Conservation (phyloP, 2,888 invertebrate species). For the Nowickia ferox region DNA sequence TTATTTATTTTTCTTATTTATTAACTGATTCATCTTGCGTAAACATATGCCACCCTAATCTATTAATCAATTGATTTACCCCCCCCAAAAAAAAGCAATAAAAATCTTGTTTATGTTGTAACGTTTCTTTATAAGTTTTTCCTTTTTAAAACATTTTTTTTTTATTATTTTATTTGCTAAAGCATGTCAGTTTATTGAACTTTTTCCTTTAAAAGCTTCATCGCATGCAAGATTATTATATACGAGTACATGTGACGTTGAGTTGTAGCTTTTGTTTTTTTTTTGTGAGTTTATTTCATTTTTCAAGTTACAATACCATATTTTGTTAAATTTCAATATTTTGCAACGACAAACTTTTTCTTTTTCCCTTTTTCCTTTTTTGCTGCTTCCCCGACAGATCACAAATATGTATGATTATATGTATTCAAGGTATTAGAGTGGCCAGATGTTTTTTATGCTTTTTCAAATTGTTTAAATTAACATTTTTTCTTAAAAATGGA, state of each 20-base stretch:
- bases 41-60: constrained; percentile 12
- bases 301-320: constrained; percentile 63
- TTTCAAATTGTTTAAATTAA: not conserved
- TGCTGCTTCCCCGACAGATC: not conserved
- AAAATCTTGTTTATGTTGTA: constrained; percentile 57
- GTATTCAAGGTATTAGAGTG: not conserved
- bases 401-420: constrained; percentile 2
- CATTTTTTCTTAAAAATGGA: not conserved
- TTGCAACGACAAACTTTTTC: constrained; percentile 66
- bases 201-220: constrained; percentile 48
- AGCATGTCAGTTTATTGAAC: constrained; percentile 65
- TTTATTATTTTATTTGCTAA: constrained; percentile 11
- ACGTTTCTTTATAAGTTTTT: constrained; percentile 44
- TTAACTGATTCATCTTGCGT: not conserved
- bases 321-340: constrained; percentile 65
- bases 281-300: constrained; percentile 37
- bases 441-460: constrained; percentile 27
- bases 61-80: constrained; percentile 49
- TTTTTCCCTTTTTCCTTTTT: not conserved
- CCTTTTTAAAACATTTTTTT: not conserved
- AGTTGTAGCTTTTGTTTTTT: constrained; percentile 36
- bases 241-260: constrained; percentile 56
- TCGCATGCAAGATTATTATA: constrained; percentile 61
- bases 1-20: not conserved
- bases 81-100: constrained; percentile 38